These are phyloP conservation scores for Grammomys surdaster DNA, from an alignment of 2,113 vertebrate species.

Conservation along the genomic window DNA sequence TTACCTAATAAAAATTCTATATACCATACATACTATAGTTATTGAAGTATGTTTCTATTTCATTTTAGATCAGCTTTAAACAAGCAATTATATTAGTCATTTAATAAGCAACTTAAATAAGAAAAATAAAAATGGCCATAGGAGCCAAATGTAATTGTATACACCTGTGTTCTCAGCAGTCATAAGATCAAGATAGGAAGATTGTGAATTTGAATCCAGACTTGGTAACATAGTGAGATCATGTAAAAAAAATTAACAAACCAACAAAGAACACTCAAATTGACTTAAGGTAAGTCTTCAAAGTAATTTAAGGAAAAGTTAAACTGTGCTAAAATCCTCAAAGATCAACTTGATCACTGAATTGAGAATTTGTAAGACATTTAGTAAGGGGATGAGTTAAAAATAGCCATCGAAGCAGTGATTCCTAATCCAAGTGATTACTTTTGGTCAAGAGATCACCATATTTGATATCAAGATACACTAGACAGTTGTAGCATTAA, in stretches of 20 bases:
- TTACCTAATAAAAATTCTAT: constrained; percentile 74
- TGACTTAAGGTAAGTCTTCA: not conserved
- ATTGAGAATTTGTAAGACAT: constrained; percentile 14
- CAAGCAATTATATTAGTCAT: constrained; percentile 25
- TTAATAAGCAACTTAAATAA: not conserved
- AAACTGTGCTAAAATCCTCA: not conserved
- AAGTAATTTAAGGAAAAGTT: constrained; percentile 11
- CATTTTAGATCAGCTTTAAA: not conserved
- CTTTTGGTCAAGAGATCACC: not conserved
- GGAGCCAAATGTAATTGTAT: not conserved
- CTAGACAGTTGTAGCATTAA: not conserved
- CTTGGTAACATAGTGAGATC: not conserved
- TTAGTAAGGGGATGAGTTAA: not conserved
- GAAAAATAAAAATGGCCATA: not conserved
- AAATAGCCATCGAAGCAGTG: not conserved
- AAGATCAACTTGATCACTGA: not conserved
- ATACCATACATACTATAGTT: constrained; percentile 48
- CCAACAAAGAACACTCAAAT: not conserved
- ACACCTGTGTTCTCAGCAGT: not conserved
- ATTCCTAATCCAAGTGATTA: not conserved
- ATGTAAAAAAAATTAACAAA: not conserved
- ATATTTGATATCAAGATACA: not conserved
- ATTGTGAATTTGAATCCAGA: not conserved
- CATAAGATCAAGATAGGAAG: not conserved
- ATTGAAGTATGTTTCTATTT: not conserved